A percentile compares a stretch with the other conserved stretches of the same genome.
Evolutionary conservation across 2,888 invertebrate species (phyloP).

Genomic region (Nephrotoma appendiculata): DNA sequence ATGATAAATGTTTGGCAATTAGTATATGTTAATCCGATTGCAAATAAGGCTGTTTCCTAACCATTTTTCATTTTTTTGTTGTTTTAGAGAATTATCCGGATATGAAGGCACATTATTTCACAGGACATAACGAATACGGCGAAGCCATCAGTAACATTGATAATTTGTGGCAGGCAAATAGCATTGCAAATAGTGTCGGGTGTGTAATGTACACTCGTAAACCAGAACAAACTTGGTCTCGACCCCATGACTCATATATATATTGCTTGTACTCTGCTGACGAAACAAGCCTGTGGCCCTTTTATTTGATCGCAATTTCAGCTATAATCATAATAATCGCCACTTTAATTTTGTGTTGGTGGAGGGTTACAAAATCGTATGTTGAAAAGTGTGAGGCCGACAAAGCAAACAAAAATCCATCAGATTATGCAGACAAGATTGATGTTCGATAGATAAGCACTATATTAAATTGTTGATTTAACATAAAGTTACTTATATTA

Average conservation of each 20-base stretch:
- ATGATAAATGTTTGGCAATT: background rate
- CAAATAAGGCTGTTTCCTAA: background rate
- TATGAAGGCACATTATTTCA: background rate
- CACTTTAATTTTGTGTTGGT: background rate
- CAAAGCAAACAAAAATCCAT: background rate
- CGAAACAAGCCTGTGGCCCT: background rate
- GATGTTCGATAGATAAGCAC: too few species aligned
- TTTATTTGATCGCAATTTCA: background rate
- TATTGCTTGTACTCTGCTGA: background rate
- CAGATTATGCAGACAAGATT: background rate
- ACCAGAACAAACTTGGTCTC: background rate
- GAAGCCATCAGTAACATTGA: background rate
- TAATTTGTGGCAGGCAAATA: background rate
- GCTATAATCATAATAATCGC: background rate
- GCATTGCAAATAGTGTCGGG: background rate
- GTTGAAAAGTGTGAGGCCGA: background rate
- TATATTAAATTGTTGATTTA: too few species aligned
- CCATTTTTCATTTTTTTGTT: background rate
- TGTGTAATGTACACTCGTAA: background rate
- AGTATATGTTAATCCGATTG: background rate
- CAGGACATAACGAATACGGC: background rate
- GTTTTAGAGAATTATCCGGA: background rate
- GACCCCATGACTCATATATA: background rate
- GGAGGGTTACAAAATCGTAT: background rate
- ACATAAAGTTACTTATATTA: too few species aligned